Evolutionary conservation across 2,888 invertebrate genomes (phyloP), one percentile per base, ranked within the genome.

Genomic region (Tenthredo scrophulariae): DNA sequence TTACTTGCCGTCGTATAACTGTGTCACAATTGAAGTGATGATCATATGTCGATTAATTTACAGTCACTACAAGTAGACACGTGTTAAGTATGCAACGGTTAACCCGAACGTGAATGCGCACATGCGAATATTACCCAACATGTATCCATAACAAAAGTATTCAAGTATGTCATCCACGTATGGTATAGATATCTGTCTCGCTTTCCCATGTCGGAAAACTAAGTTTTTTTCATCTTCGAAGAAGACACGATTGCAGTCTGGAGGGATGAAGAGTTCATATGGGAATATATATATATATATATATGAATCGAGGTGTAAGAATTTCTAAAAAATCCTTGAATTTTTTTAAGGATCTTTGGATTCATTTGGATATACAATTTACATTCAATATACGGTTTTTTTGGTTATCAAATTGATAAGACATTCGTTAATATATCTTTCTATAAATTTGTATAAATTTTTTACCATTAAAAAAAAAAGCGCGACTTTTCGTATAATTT

Each of bases 111-210:
- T 43, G 77, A 18, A 33, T 4, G 1, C n/a, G 4, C 18, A 10
- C 26, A 54, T n/a, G 13, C n/a, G 9, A 33, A n/a, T 29, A 54
- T 77, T 40, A 77, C 50, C 18, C 10, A 50, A 40, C 33, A 46
- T 29, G 29, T 29, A 33, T 15, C 46, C 9, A 33, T 9, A 33
- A 54, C 18, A 7, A 10, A 33, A 26, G 18, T 29, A 4, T 29
- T 15, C 33, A 54, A 40, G 33, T 77, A 77, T 77, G 74, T 22
- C 77, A 18, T 54, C 9, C 54, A 33, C 77, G 54, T 54, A 29
- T 50, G 50, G 33, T 40, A 75, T 40, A 46, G 29, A 77, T 70
- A 67, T 83, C 58, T 62, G 80, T 80, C 43, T 80, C 62, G 13
- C 15, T 50, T 22, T 33, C 18, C 40, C 62, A 26, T 80, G 37